These are phyloP conservation scores for Hemicrepidius hirtus DNA, from an alignment of 2,888 invertebrate species.

Conservation along the genomic window DNA sequence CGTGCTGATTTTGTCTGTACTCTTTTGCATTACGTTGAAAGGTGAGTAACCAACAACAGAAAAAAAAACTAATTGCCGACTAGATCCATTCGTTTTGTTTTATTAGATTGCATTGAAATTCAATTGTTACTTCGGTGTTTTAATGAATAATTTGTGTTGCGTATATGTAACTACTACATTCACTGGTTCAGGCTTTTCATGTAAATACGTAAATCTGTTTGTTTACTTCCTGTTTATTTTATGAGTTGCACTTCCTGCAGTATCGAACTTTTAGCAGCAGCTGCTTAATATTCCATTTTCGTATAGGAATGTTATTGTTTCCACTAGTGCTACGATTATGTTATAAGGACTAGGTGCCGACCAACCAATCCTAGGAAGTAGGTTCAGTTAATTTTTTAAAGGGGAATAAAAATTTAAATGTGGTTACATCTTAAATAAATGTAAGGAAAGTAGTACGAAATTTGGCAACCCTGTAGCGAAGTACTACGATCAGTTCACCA, in stretches of 20 bases:
- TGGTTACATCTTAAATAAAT: too few relatives aligned
- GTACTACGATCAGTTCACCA: too few relatives aligned
- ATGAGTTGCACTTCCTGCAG: constrained; percentile 25
- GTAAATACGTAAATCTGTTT: constrained; percentile 22
- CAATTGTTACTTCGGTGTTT: background rate
- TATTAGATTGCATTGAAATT: constrained; percentile 16
- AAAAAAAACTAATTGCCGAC: background rate
- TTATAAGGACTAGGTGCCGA: too few relatives aligned
- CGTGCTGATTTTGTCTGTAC: constrained; percentile 19
- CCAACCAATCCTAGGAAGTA: too few relatives aligned
- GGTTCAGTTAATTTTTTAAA: too few relatives aligned
- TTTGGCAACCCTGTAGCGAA: too few relatives aligned
- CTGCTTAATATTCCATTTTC: background rate
- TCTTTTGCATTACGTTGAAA: constrained; percentile 24
- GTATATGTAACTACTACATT: background rate
- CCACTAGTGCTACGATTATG: background rate
- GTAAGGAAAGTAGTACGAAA: too few relatives aligned
- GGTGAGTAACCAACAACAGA: constrained; percentile 27
- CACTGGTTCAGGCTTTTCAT: constrained; percentile 11
- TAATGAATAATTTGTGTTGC: background rate
- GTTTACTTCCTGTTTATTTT: constrained; percentile 15
- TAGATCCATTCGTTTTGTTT: constrained; percentile 11
- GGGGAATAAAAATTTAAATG: too few relatives aligned
- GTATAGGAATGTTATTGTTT: background rate
- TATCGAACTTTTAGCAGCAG: background rate